phyloP scores from a whole-genome alignment of 2,888 invertebrate species.

The Macaria liturata region DNA sequence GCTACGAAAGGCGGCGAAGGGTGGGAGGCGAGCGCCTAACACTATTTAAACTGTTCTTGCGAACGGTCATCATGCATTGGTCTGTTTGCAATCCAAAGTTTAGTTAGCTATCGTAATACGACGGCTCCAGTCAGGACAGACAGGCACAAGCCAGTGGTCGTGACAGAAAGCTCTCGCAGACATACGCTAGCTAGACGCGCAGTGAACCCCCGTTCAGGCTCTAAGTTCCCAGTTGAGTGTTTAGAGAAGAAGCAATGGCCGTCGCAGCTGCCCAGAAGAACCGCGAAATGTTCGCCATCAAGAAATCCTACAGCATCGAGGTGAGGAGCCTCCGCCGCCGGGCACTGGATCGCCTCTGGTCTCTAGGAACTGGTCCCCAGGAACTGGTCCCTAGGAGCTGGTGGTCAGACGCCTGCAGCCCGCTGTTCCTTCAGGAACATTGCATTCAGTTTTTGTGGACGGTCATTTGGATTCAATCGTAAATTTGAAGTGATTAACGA shows the following conservation, averaged over 20 bases:
- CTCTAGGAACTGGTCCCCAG: too few relatives aligned
- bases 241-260: constrained; percentile 87
- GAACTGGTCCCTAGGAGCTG: background rate
- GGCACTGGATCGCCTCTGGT: background rate
- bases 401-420: constrained; percentile 33
- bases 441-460: constrained; percentile 34
- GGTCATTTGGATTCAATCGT: constrained; percentile 33
- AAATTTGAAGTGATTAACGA: constrained; percentile 11
- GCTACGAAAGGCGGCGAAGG: constrained; percentile 81
- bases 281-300: constrained; percentile 98
- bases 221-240: constrained; percentile 77
- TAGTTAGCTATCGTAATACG: constrained; percentile 84
- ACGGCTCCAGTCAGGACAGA: constrained; percentile 82
- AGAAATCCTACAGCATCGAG: constrained; percentile 98
- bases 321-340: constrained; percentile 83
- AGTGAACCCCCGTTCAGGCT: constrained; percentile 81
- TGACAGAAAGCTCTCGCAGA: constrained; percentile 80
- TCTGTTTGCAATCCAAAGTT: constrained; percentile 87
- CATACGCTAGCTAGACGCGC: constrained; percentile 80
- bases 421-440: constrained; percentile 39
- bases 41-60: constrained; percentile 87
- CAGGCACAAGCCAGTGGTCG: constrained; percentile 85
- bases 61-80: constrained; percentile 87
- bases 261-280: constrained; percentile 96
- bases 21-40: constrained; percentile 81